Evolutionary conservation across 1,140 invertebrate genomes (phyloP), one percentile per base, ranked within the genome.

Genomic region (Heliothis subflexa): DNA sequence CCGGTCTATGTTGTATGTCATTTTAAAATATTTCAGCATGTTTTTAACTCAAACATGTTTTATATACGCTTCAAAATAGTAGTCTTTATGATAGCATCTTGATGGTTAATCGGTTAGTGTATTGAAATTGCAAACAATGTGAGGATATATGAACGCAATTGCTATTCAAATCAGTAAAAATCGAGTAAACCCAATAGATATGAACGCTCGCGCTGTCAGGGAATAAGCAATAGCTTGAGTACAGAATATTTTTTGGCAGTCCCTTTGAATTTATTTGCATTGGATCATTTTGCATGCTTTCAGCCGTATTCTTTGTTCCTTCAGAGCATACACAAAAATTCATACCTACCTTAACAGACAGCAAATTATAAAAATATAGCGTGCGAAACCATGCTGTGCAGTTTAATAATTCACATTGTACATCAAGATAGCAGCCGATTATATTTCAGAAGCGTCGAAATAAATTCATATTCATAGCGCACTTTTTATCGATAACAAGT

Each of bases 401-500:
- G 75, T 77, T 77, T 55, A 68, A 77, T 77, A 77, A 77, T 57
- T 77, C 61, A 77, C 61, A 55, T 77, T 77, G 52, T 77, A 71
- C 76, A 78, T 71, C 76, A 78, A 75, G 76, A 78, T 66, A 71
- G 66, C 55, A 71, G 73, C 49, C 76, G 66, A 78, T 70, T 70
- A 71, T 78, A 78, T 78, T 78, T 78, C 66, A 78, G 40, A 45
- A 64, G 66, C 64, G 76, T 78, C 64, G 64, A 78, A 70, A 78
- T 70, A 71, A 70, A 78, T 78, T 59, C 70, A 72, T 78, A 64
- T 74, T 79, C 50, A 66, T 64, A 64, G 68, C 28, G 55, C 57
- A 79, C 59, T 72, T 73, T 74, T 74, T 68, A 81, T 81, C 78
- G 78, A 80, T 79, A 70, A 73, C 75, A 68, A 59, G 50, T 62